phyloP scores from a whole-genome alignment of 2,888 invertebrate species.

The Galeopsomyia nigrocyanea region DNA sequence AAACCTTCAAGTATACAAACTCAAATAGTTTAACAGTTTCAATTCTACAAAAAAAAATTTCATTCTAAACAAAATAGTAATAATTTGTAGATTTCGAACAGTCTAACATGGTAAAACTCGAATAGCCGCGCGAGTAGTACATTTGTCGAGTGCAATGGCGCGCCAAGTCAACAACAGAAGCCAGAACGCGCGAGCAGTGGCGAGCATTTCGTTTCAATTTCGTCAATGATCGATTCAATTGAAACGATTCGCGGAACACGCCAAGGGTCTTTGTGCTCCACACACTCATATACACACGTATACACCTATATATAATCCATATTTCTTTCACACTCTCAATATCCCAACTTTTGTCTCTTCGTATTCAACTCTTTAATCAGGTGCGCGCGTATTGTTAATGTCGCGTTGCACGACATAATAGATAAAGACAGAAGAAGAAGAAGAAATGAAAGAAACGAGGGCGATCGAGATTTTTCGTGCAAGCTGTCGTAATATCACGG shows the following conservation, averaged over 20 bases:
- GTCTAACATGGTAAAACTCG: slow-evolving; percentile 15
- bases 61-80: not conserved
- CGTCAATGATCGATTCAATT: slow-evolving; percentile 38
- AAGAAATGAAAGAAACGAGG: no score
- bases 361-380: slow-evolving; percentile 5
- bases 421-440: no score
- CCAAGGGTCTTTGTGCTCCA: slow-evolving; percentile 4
- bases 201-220: slow-evolving; percentile 32
- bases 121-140: not conserved
- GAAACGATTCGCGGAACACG: slow-evolving; percentile 30
- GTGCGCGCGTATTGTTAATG: no score
- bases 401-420: no score
- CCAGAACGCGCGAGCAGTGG: not conserved
- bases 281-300: slow-evolving; percentile 1
- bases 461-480: no score
- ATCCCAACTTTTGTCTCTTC: slow-evolving; percentile 1
- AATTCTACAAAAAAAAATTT: no score
- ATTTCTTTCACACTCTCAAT: slow-evolving; percentile 1
- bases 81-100: slow-evolving; percentile 19
- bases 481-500: no score
- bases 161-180: no score
- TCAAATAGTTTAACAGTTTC: no score
- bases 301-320: not conserved
- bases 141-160: no score
- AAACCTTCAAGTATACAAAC: no score